phyloP scores from a whole-genome alignment of 2,113 vertebrate species.

The Oryzias woworae region DNA sequence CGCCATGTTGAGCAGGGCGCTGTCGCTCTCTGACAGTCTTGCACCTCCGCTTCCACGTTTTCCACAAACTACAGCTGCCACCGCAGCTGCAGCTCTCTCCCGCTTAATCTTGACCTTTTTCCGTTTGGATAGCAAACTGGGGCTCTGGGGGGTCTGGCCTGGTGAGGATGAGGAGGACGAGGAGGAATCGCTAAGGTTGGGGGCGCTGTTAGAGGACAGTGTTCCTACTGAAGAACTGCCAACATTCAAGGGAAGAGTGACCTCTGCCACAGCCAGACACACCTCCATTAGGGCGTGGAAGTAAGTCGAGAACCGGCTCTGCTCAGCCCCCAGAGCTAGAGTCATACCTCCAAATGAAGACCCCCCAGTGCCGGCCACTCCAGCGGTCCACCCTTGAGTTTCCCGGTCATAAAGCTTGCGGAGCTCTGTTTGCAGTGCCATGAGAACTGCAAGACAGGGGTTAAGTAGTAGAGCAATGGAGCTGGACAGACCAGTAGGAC shows the following conservation, averaged over 20 bases:
- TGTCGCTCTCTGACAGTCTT: constrained; percentile 79
- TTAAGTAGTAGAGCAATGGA: constrained; percentile 94
- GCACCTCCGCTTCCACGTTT: constrained; percentile 78
- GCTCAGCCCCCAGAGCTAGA: constrained; percentile 77
- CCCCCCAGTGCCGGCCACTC: constrained; percentile 61
- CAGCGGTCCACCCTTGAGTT: constrained; percentile 89
- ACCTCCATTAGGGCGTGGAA: constrained; percentile 97
- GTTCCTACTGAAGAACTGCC: constrained; percentile 82
- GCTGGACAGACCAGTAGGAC: constrained; percentile 84
- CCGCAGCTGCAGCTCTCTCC: constrained; percentile 84
- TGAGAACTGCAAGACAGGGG: constrained; percentile 94
- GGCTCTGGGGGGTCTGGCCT: constrained; percentile 95
- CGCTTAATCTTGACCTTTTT: constrained; percentile 99
- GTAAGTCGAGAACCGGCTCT: constrained; percentile 93
- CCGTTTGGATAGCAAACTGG: constrained; percentile 93
- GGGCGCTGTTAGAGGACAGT: constrained; percentile 84
- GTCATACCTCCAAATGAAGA: constrained; percentile 77
- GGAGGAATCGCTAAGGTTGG: constrained; percentile 93
- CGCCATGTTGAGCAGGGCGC: constrained; percentile 85
- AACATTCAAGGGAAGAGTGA: constrained; percentile 91
- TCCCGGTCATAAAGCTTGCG: constrained; percentile 94
- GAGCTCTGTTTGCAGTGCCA: constrained; percentile 94
- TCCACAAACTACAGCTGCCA: constrained; percentile 72
- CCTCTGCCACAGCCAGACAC: constrained; percentile 94
- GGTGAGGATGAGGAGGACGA: constrained; percentile 95